phyloP scores from a whole-genome alignment of 1,140 invertebrate species.

The Cepaea nemoralis region DNA sequence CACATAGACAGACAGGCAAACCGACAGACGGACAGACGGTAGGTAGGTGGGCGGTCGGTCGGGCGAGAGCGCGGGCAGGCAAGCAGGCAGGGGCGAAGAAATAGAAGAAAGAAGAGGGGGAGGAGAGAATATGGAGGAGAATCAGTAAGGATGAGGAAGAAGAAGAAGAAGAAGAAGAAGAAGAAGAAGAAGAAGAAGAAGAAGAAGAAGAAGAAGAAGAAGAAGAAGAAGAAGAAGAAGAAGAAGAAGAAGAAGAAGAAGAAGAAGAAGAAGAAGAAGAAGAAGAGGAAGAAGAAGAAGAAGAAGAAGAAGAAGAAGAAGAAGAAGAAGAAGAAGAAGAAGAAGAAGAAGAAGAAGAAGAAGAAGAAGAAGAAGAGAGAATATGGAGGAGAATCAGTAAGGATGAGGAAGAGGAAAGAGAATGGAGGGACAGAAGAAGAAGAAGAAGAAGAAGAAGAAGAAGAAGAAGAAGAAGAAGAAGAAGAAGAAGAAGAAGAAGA shows the following conservation, averaged over 20 bases:
- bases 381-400: no score
- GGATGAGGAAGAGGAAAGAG: slow-evolving; percentile 9
- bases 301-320: background rate
- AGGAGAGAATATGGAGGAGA: background rate
- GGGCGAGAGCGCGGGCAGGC: background rate
- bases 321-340: background rate
- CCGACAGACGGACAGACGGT: no score
- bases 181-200: background rate
- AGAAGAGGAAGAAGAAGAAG: background rate
- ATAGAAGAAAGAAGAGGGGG: no score
- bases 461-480: slow-evolving; percentile 3
- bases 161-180: background rate
- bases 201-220: background rate
- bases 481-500: slow-evolving; percentile 3
- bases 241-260: background rate
- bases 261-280: background rate
- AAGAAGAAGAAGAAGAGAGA: background rate
- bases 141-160: background rate
- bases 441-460: no score
- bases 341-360: background rate
- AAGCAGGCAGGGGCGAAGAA: no score
- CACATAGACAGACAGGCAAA: no score
- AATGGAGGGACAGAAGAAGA: background rate
- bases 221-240: background rate
- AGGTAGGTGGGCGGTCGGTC: no score